A percentile compares a stretch with the other conserved stretches of the same genome.
phyloP scores from a whole-genome alignment of 2,888 invertebrate genomes.

The Strigamia transsilvanica region DNA sequence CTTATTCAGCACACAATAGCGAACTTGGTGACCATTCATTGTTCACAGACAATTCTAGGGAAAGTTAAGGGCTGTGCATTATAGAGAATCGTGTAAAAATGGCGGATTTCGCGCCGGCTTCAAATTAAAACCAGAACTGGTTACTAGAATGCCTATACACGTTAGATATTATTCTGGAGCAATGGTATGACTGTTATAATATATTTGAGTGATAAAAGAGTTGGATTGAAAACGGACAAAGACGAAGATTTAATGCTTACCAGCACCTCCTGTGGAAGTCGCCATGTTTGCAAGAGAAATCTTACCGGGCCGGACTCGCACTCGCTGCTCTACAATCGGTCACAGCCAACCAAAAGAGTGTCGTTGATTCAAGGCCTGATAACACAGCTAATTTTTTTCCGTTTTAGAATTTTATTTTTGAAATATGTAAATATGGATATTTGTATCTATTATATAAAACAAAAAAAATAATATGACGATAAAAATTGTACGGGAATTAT shows the following conservation, averaged over 20 bases:
- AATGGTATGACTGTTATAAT: neutral
- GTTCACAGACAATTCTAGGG: neutral
- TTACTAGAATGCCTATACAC: neutral
- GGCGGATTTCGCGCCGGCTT: constrained; percentile 52
- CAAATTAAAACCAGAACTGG: neutral
- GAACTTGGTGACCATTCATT: neutral
- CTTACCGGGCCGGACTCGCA: constrained; percentile 11
- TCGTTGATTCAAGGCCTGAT: neutral
- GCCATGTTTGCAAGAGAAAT: constrained; percentile 54
- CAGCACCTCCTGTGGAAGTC: constrained; percentile 57
- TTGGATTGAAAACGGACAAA: neutral
- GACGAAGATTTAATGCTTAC: constrained; percentile 51
- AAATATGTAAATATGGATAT: neutral
- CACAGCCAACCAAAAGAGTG: constrained; percentile 10
- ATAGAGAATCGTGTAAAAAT: constrained; percentile 29
- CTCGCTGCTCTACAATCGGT: neutral
- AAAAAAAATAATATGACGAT: too few relatives aligned
- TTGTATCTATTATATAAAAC: neutral
- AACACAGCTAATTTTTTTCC: neutral
- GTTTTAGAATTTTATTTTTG: neutral
- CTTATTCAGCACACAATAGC: neutral
- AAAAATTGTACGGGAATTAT: too few relatives aligned
- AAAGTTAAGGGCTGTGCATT: constrained; percentile 5
- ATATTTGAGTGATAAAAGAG: neutral
- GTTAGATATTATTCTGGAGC: neutral